Evolutionary conservation across 1,140 invertebrate species (phyloP), one percentile per base, ranked within the genome.

Genomic region (Heliconius melpomene): DNA sequence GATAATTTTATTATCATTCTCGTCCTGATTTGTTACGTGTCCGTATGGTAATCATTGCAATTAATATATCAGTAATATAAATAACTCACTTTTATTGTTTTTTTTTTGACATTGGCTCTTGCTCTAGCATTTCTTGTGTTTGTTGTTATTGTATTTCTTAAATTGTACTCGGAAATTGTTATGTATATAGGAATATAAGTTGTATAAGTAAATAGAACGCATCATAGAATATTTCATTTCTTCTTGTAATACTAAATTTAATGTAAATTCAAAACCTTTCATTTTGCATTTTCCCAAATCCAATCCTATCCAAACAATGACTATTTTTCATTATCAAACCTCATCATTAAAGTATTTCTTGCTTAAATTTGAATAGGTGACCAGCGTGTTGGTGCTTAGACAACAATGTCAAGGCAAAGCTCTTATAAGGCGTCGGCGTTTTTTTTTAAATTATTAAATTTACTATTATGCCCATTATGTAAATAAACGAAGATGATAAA

Each of bases 1-100:
- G 87, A 89, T 91, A 89, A 90, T 92, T 89, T 93, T 90, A 92
- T 90, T 89, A 86, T 82, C 80, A 79, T 84, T 83, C 84, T 85
- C 77, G 76, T 76, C 74, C 77, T 70, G 72, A 79, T 79, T 71
- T 66, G 72, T 75, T 46, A 36, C 36, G 38, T 57, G 71, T 73
- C 32, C 23, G n/a, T 23, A 29, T 9, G 23, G n/a, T 78, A 78
- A 78, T 78, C 77, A 29, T 38, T 40, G 40, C 50, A 38, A 38
- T 78, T 73, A 73, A 78, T 78, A 54, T 78, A 29, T 72, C 66
- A n/a, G n/a, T 29, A 23, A 7, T 72, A 72, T 72, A 38, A 38
- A 38, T 72, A 72, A 23, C 8, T 36, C 29, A 40, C 36, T 36
- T 20, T n/a, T 72, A 38, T 29, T 3, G 26, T 66, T 13, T 6